These are phyloP conservation scores for Hippocampus barbouri DNA, from an alignment of 2,113 vertebrate genomes.

Conservation along the genomic window DNA sequence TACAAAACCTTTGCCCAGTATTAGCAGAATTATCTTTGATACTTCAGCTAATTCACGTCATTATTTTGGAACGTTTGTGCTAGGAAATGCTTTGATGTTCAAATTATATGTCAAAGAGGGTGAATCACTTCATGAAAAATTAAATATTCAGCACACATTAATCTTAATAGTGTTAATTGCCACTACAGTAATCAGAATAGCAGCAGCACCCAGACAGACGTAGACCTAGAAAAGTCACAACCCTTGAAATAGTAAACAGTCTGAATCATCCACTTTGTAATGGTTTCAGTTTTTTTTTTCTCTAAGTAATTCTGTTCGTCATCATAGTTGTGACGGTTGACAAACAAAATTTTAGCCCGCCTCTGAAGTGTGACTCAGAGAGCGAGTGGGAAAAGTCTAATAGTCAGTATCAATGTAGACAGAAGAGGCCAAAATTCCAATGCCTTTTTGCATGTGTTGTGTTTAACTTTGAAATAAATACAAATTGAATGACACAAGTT, in stretches of 20 bases:
- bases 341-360: conserved; percentile 2
- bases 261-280: neutral
- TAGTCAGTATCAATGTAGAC: neutral
- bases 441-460: neutral
- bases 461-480: neutral
- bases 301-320: conserved; percentile 38
- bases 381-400: neutral
- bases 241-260: neutral
- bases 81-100: neutral
- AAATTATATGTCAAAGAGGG: neutral
- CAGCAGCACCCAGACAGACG: neutral
- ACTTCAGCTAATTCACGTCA: conserved; percentile 1
- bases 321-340: conserved; percentile 4
- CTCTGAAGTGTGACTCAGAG: conserved; percentile 37
- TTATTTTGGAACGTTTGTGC: neutral
- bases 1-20: conserved; percentile 12
- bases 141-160: neutral
- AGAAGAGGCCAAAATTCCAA: neutral
- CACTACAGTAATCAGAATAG: neutral
- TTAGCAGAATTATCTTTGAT: neutral
- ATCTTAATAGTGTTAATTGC: neutral
- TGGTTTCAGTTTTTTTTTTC: conserved; percentile 4
- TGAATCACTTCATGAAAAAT: conserved; percentile 5
- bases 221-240: neutral
- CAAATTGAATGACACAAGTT: neutral